Evolutionary conservation across 2,797 vertebrate species (phyloP).

Genomic region (Takifugu ocellatus): DNA sequence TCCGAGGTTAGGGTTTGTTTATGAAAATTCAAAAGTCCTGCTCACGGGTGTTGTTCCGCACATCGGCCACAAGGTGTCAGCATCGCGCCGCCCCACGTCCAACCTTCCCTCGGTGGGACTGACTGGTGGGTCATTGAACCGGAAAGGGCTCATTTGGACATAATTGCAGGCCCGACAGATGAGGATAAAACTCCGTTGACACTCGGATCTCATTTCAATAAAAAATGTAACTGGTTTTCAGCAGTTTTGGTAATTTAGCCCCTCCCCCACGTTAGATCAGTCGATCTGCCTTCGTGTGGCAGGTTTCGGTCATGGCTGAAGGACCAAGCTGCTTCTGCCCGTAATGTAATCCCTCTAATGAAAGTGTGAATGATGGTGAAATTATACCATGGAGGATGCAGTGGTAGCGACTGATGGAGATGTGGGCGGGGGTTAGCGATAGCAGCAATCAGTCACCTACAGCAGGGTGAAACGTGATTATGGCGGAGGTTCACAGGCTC

Average conservation of each 20-base stretch:
- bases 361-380: slow-evolving; percentile 29
- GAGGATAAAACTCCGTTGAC: too few relatives aligned
- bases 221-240: not conserved
- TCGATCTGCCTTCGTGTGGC: not conserved
- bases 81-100: not conserved
- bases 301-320: slow-evolving; percentile 1
- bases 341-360: slow-evolving; percentile 25
- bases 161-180: too few relatives aligned
- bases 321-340: slow-evolving; percentile 8
- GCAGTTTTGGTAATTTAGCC: not conserved
- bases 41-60: not conserved
- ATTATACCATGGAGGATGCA: slow-evolving; percentile 32
- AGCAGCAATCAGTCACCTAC: slow-evolving; percentile 19
- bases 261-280: not conserved
- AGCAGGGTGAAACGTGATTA: slow-evolving; percentile 1
- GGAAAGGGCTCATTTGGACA: too few relatives aligned
- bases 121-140: too few relatives aligned
- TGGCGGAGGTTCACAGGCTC: too few relatives aligned
- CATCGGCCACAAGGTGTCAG: slow-evolving; percentile 37
- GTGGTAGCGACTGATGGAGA: slow-evolving; percentile 38
- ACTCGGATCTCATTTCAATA: too few relatives aligned
- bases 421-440: slow-evolving; percentile 33
- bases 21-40: not conserved
- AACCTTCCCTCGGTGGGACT: too few relatives aligned
- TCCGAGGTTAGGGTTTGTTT: too few relatives aligned